Evolutionary conservation across 2,797 vertebrate genomes (phyloP), one percentile per base, ranked within the genome.

Genomic region (Trachops cirrhosus): DNA sequence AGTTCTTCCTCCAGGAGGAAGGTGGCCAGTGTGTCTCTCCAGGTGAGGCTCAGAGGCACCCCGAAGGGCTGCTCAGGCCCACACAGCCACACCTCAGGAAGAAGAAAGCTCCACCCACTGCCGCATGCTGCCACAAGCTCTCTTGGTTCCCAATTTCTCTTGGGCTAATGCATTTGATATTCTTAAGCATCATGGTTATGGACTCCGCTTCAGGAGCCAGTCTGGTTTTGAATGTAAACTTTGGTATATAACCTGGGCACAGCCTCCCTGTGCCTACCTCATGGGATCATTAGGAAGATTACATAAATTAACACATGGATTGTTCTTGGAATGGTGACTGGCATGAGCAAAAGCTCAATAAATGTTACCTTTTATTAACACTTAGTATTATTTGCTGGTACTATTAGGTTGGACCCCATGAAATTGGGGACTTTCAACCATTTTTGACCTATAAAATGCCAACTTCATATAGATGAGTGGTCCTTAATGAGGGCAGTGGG

Each of bases 371-470:
- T 92, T 87, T 54, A 82, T 92, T 44, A 59, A 86, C 14, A 59
- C 41, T 68, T 46, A 67, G 34, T 34, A 84, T 46, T 21, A 85
- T 77, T 67, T 59, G 70, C 11, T 37, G 19, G 32, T 41, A 6
- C 34, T 73, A 9, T 21, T 29, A 86, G 34, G 16, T 41, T 84
- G 70, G 46, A 32, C 22, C 39, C 34, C 8, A 71, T 21, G 64
- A 62, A 75, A 39, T 6, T 59, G 52, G 74, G 59, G 75, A 67
- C 48, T 89, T 82, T 8, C 10, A 15, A 41, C 11, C 15, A 78
- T 44, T 86, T 86, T 24, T 79, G 26, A 78, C 62, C 73, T 68
- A 64, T 22, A 74, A 82, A 74, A 91, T n/a, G 32, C 48, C 79
- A 91, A 67, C 68, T 83, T 89, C 9, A 34, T 37, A 73, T 18